A percentile compares a stretch with the other conserved stretches of the same genome.
These are phyloP conservation scores for Rhamnusium bicolor DNA, from an alignment of 2,888 invertebrate species.

Conservation along the genomic window DNA sequence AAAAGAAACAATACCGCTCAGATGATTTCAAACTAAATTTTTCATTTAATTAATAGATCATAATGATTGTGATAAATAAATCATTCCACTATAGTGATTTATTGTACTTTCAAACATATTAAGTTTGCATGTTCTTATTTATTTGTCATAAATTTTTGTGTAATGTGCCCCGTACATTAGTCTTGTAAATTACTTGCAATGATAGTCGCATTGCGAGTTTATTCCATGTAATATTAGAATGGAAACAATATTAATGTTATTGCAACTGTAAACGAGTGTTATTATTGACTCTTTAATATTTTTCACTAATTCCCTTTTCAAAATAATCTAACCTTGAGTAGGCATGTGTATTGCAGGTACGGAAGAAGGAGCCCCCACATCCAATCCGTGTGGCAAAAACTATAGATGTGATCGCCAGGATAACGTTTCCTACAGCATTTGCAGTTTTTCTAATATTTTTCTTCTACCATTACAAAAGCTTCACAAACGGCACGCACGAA, in stretches of 20 bases:
- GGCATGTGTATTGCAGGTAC: constrained; percentile 88
- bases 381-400: constrained; percentile 95
- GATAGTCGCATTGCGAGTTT: too few species aligned
- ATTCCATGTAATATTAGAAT: too few species aligned
- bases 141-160: too few species aligned
- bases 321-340: constrained; percentile 70
- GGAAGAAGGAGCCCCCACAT: constrained; percentile 93
- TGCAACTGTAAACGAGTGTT: neutral
- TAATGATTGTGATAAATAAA: too few species aligned
- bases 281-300: constrained; percentile 7
- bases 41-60: too few species aligned
- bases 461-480: constrained; percentile 95
- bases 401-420: constrained; percentile 94
- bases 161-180: too few species aligned
- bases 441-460: constrained; percentile 95
- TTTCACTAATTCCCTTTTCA: constrained; percentile 46
- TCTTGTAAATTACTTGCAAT: too few species aligned
- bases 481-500: constrained; percentile 75
- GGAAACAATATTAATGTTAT: neutral
- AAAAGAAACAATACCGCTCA: too few species aligned
- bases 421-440: constrained; percentile 94
- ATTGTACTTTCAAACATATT: too few species aligned
- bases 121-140: too few species aligned
- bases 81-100: too few species aligned
- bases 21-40: too few species aligned